A percentile compares a stretch with the other conserved stretches of the same genome.
These are phyloP conservation scores for Pseudochirops corinnae DNA, from an alignment of 2,797 vertebrate species.

Conservation along the genomic window DNA sequence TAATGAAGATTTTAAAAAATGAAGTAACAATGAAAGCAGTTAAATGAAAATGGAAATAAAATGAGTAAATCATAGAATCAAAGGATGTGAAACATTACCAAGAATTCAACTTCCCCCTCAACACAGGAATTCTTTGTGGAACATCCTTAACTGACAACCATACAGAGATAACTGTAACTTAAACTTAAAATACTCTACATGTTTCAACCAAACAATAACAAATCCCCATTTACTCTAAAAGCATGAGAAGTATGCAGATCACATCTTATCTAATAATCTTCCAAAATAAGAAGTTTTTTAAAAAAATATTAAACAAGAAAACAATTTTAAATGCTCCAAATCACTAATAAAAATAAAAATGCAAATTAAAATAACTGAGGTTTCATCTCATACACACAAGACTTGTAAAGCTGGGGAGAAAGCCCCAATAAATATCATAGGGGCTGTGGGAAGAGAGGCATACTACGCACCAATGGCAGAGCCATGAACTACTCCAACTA, in stretches of 20 bases:
- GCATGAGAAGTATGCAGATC: not conserved
- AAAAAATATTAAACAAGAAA: not conserved
- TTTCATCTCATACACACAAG: not conserved
- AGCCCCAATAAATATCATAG: not conserved
- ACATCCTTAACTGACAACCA: not conserved
- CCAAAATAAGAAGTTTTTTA: not conserved
- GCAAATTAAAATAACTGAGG: not conserved
- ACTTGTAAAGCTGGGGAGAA: not conserved
- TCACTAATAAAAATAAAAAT: not conserved
- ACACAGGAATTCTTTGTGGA: not conserved
- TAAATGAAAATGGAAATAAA: not conserved
- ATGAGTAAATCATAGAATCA: not conserved
- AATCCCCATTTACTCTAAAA: not conserved
- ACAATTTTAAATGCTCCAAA: not conserved
- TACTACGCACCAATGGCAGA: too few species aligned
- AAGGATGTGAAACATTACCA: not conserved
- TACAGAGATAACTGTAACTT: not conserved
- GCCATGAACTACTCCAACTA: too few species aligned
- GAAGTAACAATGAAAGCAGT: not conserved
- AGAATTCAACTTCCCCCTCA: not conserved
- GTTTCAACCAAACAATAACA: not conserved
- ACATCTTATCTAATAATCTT: not conserved
- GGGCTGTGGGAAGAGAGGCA: not conserved
- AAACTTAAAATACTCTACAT: not conserved
- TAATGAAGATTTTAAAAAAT: not conserved